These are phyloP conservation scores for Pherbina coryleti DNA, from an alignment of 2,888 invertebrate species.

Conservation along the genomic window DNA sequence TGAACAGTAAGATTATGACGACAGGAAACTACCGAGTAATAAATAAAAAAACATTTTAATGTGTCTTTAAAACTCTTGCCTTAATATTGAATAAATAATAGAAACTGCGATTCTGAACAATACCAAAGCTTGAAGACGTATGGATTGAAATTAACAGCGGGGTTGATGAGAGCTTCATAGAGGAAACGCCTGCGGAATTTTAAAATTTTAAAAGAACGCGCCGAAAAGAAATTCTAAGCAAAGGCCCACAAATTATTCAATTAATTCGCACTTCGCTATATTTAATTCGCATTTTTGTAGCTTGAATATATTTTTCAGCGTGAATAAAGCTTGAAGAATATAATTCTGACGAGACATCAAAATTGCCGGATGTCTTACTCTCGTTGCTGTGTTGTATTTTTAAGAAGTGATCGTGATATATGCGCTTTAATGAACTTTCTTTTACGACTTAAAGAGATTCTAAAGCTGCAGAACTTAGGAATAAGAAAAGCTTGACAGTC, in stretches of 20 bases:
- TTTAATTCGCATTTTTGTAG: too few relatives aligned
- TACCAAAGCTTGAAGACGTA: too few relatives aligned
- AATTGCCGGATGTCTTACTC: constrained; percentile 27
- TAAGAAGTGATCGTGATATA: not conserved
- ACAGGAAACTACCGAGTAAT: too few relatives aligned
- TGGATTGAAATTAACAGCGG: too few relatives aligned
- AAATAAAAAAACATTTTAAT: too few relatives aligned
- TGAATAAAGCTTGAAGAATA: not conserved
- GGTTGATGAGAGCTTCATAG: too few relatives aligned
- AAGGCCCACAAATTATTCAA: constrained; percentile 16
- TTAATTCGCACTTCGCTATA: constrained; percentile 7
- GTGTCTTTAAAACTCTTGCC: too few relatives aligned
- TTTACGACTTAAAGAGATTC: not conserved
- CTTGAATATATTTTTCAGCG: not conserved
- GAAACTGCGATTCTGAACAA: too few relatives aligned
- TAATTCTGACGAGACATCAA: not conserved
- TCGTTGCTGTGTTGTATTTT: not conserved
- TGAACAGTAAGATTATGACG: not conserved
- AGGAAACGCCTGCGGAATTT: not conserved
- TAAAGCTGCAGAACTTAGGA: not conserved
- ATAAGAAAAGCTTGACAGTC: not conserved
- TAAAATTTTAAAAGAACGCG: not conserved
- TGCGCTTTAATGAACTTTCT: not conserved
- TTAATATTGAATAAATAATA: too few relatives aligned
- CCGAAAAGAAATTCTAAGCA: not conserved